A percentile compares a stretch with the other conserved stretches of the same genome.
phyloP scores from a whole-genome alignment of 2,888 invertebrate genomes.

The Baronia brevicornis region DNA sequence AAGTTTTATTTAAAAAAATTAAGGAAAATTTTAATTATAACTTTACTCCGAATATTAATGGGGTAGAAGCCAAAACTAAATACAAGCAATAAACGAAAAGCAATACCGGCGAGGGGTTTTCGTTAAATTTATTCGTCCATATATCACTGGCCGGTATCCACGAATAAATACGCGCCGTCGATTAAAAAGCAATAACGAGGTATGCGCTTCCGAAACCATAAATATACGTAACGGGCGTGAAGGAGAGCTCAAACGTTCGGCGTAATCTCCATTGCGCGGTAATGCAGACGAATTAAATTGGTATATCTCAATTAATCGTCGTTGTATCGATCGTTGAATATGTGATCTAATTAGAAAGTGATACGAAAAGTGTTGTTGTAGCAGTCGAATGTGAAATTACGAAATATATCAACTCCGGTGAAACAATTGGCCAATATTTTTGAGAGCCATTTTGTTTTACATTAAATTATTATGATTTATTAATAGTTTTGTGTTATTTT shows the following conservation, averaged over 20 bases:
- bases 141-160: conserved; percentile 2
- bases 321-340: too few species aligned
- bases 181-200: conserved; percentile 4
- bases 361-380: too few species aligned
- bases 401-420: too few species aligned
- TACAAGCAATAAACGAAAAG: conserved; percentile 2
- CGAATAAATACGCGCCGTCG: conserved; percentile 3
- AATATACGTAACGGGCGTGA: conserved; percentile 2
- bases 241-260: not conserved
- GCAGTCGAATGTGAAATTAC: too few species aligned
- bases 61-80: conserved; percentile 3
- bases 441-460: too few species aligned
- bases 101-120: not conserved
- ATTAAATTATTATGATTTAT: too few species aligned
- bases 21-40: not conserved
- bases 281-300: conserved; percentile 1
- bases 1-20: not conserved
- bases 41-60: not conserved
- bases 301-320: too few species aligned
- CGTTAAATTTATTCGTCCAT: conserved; percentile 1
- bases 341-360: too few species aligned
- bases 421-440: too few species aligned
- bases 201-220: not conserved
- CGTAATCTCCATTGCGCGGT: conserved; percentile 1
- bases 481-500: too few species aligned